Evolutionary conservation across 2,888 invertebrate species (phyloP).

Genomic region (Drosophila borealis): DNA sequence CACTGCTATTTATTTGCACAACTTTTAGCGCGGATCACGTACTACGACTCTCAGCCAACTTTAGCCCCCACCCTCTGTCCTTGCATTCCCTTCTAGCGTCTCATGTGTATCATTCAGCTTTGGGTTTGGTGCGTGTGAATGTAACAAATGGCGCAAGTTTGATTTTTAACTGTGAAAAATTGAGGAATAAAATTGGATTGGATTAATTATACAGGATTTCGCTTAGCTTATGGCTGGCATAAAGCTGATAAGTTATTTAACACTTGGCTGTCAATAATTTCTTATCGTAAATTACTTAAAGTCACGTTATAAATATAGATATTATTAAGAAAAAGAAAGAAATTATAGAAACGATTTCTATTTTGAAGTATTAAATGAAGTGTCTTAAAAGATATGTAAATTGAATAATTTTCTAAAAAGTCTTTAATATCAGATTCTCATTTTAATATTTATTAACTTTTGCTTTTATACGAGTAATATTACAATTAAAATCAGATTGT

Average conservation of each 20-base stretch:
- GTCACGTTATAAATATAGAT: neutral
- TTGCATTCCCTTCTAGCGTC: slow-evolving; percentile 18
- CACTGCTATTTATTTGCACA: slow-evolving; percentile 68
- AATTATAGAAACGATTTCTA: too few relatives aligned
- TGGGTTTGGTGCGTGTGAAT: slow-evolving; percentile 47
- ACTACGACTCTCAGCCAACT: slow-evolving; percentile 13
- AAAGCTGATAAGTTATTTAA: slow-evolving; percentile 9
- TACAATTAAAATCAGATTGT: too few relatives aligned
- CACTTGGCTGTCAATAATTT: neutral
- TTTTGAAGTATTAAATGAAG: too few relatives aligned
- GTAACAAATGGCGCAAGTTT: slow-evolving; percentile 67
- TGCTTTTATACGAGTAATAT: too few relatives aligned
- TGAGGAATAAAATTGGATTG: slow-evolving; percentile 45
- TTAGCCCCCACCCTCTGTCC: neutral
- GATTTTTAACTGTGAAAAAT: slow-evolving; percentile 65
- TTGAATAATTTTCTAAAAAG: too few relatives aligned
- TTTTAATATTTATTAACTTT: too few relatives aligned
- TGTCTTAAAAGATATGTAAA: too few relatives aligned
- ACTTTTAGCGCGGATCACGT: slow-evolving; percentile 60
- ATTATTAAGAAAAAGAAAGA: too few relatives aligned
- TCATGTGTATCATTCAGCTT: slow-evolving; percentile 64
- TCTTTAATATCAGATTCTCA: neutral
- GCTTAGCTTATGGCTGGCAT: slow-evolving; percentile 10
- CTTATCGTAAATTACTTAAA: neutral
- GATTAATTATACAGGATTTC: slow-evolving; percentile 56